Evolutionary conservation across 2,113 vertebrate genomes (phyloP), one percentile per base, ranked within the genome.

Genomic region (Monarcha castaneiventris): DNA sequence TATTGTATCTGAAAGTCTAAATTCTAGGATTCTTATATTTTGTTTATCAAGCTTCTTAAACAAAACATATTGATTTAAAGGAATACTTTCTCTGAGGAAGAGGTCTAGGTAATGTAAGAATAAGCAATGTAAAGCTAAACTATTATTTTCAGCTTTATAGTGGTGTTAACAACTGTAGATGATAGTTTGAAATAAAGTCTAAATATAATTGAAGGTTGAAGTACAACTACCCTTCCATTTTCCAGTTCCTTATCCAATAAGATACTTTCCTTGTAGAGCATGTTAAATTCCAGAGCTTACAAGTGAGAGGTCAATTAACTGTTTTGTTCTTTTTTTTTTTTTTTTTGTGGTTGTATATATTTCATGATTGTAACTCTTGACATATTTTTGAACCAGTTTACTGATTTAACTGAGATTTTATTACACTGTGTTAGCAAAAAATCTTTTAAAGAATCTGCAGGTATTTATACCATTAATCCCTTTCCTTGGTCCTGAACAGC

Each of bases 141-240:
- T 18, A 21, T 4, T 58, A 35, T 54, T 68, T 83, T 64, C 39
- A 29, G 5, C 10, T 59, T 91, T 35, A n/a, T 6, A 25, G 62
- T 75, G 7, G 1, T 4, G 0, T 44, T 86, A 82, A 33, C 3
- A 49, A 11, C 13, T 51, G 5, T 32, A 18, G 0, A 2, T 64
- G 6, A 72, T 66, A 46, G 13, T 35, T 49, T 89, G 26, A 87
- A 88, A 93, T 54, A 21, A 61, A 77, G 12, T 49, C 0, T 41
- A 84, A 90, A 81, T 22, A 30, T 35, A 76, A 35, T 6, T 52
- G 11, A 63, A 86, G 8, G 9, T n/a, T 37, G 26, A 84, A 59
- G 9, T 33, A 27, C 0, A 5, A 33, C 10, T 55, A 63, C 25
- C 11, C 6, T 93, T 83, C 9, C 8, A 17, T 88, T 88, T 51